Evolutionary conservation across 1,140 invertebrate genomes (phyloP).

Genomic region (Pemphigus obesinymphae): DNA sequence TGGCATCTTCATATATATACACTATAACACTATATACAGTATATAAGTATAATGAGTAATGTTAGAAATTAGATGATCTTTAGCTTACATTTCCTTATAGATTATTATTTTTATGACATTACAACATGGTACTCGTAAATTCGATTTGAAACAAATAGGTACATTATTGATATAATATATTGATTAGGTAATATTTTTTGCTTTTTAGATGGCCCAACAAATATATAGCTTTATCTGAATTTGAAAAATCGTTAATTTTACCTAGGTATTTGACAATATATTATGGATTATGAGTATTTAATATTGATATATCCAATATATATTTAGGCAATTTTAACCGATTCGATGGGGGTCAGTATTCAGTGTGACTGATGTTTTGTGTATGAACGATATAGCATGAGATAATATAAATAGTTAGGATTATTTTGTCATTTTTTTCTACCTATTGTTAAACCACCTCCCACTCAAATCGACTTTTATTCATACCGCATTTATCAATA

Average conservation of each 20-base stretch:
- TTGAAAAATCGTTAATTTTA: not conserved
- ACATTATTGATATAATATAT: too few species aligned
- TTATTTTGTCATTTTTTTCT: not conserved
- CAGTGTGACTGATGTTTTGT: constrained; percentile 15
- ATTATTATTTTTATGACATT: too few species aligned
- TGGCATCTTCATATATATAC: too few species aligned
- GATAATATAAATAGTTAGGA: not conserved
- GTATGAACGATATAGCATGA: not conserved
- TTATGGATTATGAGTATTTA: too few species aligned
- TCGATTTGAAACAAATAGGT: too few species aligned
- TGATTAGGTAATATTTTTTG: too few species aligned
- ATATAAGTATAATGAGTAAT: too few species aligned
- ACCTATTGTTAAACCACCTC: not conserved
- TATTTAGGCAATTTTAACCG: constrained; percentile 1
- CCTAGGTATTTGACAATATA: not conserved
- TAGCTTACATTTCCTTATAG: too few species aligned
- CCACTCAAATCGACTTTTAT: not conserved
- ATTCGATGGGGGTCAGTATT: constrained; percentile 27
- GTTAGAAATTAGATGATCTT: too few species aligned
- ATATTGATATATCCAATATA: too few species aligned
- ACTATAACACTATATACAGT: too few species aligned
- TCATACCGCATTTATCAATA: not conserved
- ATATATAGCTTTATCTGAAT: not conserved
- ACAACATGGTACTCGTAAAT: too few species aligned
- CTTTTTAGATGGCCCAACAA: not conserved